phyloP scores from a whole-genome alignment of 2,113 vertebrate genomes.

The Zosterops lateralis region DNA sequence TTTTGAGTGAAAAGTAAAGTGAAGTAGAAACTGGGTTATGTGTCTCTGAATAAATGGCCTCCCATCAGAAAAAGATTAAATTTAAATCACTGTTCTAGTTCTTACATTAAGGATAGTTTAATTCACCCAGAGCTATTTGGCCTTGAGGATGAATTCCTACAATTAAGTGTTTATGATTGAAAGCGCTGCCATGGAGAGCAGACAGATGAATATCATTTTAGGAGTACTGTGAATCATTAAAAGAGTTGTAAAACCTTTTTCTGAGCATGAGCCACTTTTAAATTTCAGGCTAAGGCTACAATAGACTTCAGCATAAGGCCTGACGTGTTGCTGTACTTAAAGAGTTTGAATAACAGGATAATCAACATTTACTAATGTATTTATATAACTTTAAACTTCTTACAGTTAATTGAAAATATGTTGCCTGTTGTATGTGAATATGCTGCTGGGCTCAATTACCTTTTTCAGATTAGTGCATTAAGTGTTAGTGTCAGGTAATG shows the following conservation, averaged over 20 bases:
- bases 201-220: slow-evolving; percentile 34
- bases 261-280: neutral
- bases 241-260: slow-evolving; percentile 24
- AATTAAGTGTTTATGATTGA: slow-evolving; percentile 55
- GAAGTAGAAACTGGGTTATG: neutral
- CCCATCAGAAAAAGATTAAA: neutral
- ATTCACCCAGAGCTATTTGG: slow-evolving; percentile 33
- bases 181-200: slow-evolving; percentile 43
- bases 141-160: slow-evolving; percentile 29
- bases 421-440: neutral
- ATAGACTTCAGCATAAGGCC: slow-evolving; percentile 15
- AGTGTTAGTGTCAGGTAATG: neutral
- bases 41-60: neutral
- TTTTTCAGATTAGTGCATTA: neutral
- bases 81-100: slow-evolving; percentile 9
- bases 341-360: neutral
- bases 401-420: neutral
- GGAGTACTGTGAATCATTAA: slow-evolving; percentile 45
- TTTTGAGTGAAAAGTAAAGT: neutral
- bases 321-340: neutral
- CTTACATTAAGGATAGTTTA: neutral
- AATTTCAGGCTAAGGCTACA: slow-evolving; percentile 1
- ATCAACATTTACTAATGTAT: neutral
- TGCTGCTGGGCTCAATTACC: neutral
- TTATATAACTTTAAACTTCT: neutral